Base-by-base conservation (phyloP, 1,140 invertebrate species). In the Mercenaria mercenaria region DNA sequence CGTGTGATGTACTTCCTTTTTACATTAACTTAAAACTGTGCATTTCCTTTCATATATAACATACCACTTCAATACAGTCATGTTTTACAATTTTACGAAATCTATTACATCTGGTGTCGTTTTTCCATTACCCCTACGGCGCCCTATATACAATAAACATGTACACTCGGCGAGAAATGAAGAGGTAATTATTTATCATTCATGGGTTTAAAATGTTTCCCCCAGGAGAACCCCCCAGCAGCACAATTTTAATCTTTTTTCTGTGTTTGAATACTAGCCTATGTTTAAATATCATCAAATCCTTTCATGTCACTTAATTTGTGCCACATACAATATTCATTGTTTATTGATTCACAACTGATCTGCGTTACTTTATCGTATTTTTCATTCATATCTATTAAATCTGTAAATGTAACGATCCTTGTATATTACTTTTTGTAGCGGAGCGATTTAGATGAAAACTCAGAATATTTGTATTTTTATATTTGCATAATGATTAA, bases 111-210 rank as follows among this genome's bases (percentile, higher is more conserved):
- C 34, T 85, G 82, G 64, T 85, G 82, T 85, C 82, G 41, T 37
- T 43, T 85, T 85, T 72, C 64, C 26, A n/a, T 18, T 32, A 26
- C 64, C 67, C 64, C 61, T n/a, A 2, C 15, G 20, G 67, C 39
- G 47, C 64, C 82, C 39, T 26, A 23, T 80, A 47, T 64, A 82
- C 80, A 64, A 82, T 67, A 67, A 72, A 83, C 59, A 85, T 85
- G 82, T 85, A 72, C 67, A 67, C 82, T 85, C 56, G 26, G 56
- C 47, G 52, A 41, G 47, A 72, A 74, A 74, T 74, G 47, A 74
- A 56, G 64, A 69, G 56, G 67, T 85, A 85, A 85, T 85, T 85
- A 85, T 85, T 74, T 85, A 85, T 85, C 82, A 61, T 74, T 85
- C 82, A 82, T 67, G 80, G 52, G 52, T 82, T 64, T 82, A 82